phyloP scores from a whole-genome alignment of 2,797 vertebrate genomes.

The Sebastes vulpes region DNA sequence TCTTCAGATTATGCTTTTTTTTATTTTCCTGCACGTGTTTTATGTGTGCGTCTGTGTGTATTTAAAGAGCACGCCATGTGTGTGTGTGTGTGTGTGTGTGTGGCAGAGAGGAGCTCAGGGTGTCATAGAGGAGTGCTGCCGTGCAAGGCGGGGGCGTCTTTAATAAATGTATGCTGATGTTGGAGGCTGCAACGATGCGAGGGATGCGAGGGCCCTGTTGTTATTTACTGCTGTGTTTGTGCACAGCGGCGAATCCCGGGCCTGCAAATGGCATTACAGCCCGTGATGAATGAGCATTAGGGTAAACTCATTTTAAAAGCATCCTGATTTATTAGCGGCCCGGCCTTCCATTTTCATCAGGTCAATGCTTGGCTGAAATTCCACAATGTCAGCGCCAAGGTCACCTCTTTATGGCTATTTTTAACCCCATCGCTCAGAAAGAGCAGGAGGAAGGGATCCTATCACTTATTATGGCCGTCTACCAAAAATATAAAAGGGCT shows the following conservation, averaged over 20 bases:
- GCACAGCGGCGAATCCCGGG: slow-evolving; percentile 91
- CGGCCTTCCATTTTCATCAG: slow-evolving; percentile 99
- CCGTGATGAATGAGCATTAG: slow-evolving; percentile 99
- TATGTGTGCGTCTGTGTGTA: slow-evolving; percentile 63
- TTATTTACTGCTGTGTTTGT: slow-evolving; percentile 99
- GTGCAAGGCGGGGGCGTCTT: slow-evolving; percentile 86
- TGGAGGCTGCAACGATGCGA: slow-evolving; percentile 91
- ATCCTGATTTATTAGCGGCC: slow-evolving; percentile 98
- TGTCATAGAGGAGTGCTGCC: slow-evolving; percentile 75
- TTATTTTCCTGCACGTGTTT: slow-evolving; percentile 71
- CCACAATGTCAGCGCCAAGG: slow-evolving; percentile 99
- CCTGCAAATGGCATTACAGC: slow-evolving; percentile 98
- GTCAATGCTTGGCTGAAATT: slow-evolving; percentile 99
- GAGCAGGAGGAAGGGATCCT: slow-evolving; percentile 74
- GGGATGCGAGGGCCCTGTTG: slow-evolving; percentile 91
- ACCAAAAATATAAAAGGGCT: slow-evolving; percentile 63
- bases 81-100: slow-evolving; percentile 33
- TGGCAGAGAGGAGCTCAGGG: slow-evolving; percentile 69
- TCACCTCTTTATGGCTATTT: slow-evolving; percentile 90
- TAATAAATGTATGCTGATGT: slow-evolving; percentile 97
- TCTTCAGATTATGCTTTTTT: slow-evolving; percentile 78
- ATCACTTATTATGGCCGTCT: slow-evolving; percentile 89
- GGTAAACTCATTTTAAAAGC: slow-evolving; percentile 99
- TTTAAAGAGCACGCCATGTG: slow-evolving; percentile 52
- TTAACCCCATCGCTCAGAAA: slow-evolving; percentile 74